Conservation (phyloP, 2,797 vertebrate genomes). For the Tolypeutes matacus region DNA sequence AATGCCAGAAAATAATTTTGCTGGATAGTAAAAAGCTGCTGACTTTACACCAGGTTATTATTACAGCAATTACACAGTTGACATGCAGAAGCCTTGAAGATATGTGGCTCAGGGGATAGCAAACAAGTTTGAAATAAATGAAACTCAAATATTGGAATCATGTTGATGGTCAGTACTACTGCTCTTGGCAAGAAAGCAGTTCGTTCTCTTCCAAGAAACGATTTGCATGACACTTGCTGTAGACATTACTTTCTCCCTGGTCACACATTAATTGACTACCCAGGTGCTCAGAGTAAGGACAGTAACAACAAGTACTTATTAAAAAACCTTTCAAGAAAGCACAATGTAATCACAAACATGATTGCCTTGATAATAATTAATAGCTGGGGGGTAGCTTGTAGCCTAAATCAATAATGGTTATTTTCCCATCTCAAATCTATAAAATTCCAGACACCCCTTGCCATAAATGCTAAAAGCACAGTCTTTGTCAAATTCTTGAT, state of each 20-base stretch:
- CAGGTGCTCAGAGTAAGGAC: slow-evolving; percentile 39
- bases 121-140: slow-evolving; percentile 73
- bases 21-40: slow-evolving; percentile 65
- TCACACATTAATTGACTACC: slow-evolving; percentile 76
- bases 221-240: slow-evolving; percentile 63
- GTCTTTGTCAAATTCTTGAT: slow-evolving; percentile 71
- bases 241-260: slow-evolving; percentile 39
- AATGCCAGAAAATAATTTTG: slow-evolving; percentile 58
- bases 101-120: slow-evolving; percentile 52
- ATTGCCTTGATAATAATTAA: slow-evolving; percentile 74
- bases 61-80: slow-evolving; percentile 71
- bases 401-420: slow-evolving; percentile 64
- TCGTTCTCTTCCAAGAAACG: slow-evolving; percentile 49
- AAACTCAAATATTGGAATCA: slow-evolving; percentile 47
- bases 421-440: slow-evolving; percentile 63
- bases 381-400: slow-evolving; percentile 46
- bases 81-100: slow-evolving; percentile 68
- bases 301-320: slow-evolving; percentile 60
- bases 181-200: slow-evolving; percentile 63
- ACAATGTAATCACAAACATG: slow-evolving; percentile 61
- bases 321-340: slow-evolving; percentile 61
- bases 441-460: slow-evolving; percentile 57
- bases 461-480: slow-evolving; percentile 65
- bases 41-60: slow-evolving; percentile 65
- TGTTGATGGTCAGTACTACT: slow-evolving; percentile 48